Evolutionary conservation across 2,888 invertebrate genomes (phyloP).

Genomic region (Ophonus ardosiacus): DNA sequence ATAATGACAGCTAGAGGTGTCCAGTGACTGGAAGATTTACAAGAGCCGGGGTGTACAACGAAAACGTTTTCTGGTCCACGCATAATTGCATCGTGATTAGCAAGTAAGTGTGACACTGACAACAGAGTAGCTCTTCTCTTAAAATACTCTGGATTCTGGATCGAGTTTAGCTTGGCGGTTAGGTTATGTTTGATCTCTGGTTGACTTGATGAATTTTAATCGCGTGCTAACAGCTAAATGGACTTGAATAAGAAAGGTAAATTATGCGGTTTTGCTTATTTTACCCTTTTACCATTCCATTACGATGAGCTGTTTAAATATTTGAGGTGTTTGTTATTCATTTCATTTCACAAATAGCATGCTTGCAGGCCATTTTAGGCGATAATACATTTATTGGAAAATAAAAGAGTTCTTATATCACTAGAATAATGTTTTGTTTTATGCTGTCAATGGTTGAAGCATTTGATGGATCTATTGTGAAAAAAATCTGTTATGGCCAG

Average conservation of each 20-base stretch:
- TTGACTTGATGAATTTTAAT: slow-evolving; percentile 24
- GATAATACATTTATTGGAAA: too few relatives aligned
- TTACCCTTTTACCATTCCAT: not conserved
- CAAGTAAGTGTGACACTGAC: slow-evolving; percentile 53
- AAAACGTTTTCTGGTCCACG: slow-evolving; percentile 73
- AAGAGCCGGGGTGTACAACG: slow-evolving; percentile 69
- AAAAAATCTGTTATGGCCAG: too few relatives aligned
- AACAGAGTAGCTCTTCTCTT: not conserved
- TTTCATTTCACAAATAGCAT: not conserved
- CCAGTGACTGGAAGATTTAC: slow-evolving; percentile 65
- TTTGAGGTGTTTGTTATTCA: not conserved
- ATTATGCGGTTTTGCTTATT: not conserved
- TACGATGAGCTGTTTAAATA: not conserved
- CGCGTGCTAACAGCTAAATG: not conserved
- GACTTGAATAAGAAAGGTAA: not conserved
- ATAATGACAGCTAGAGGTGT: slow-evolving; percentile 55
- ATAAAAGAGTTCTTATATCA: too few relatives aligned
- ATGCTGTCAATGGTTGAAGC: too few relatives aligned
- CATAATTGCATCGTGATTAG: slow-evolving; percentile 69
- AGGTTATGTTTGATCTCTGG: slow-evolving; percentile 3
- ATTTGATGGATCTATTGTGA: too few relatives aligned
- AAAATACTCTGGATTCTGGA: not conserved
- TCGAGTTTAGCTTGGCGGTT: slow-evolving; percentile 7
- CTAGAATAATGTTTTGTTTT: too few relatives aligned
- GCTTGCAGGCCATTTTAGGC: too few relatives aligned